phyloP scores from a whole-genome alignment of 2,113 vertebrate genomes.

The Atrichornis clamosus region DNA sequence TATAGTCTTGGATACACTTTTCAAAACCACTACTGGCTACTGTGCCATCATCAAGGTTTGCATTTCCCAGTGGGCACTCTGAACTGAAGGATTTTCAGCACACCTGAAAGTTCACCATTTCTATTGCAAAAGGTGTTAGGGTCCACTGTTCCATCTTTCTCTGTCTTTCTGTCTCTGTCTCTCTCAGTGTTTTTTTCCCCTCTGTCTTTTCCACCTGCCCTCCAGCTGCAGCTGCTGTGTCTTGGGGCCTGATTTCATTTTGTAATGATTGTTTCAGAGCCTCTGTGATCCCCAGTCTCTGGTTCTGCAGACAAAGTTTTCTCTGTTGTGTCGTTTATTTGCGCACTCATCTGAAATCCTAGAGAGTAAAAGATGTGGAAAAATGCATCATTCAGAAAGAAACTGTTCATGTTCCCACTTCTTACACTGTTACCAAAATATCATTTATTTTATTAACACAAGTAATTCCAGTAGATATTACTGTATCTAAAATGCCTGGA shows the following conservation, averaged over 20 bases:
- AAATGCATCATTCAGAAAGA: background rate
- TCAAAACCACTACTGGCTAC: background rate
- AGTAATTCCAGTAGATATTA: constrained; percentile 25
- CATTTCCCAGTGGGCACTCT: background rate
- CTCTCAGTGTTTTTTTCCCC: background rate
- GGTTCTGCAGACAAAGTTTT: background rate
- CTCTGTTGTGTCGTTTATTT: background rate
- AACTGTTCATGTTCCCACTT: background rate
- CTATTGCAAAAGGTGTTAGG: background rate
- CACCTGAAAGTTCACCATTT: background rate
- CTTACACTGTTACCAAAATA: background rate
- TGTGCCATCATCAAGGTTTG: background rate
- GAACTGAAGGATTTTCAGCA: background rate
- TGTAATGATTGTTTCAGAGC: background rate
- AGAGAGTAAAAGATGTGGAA: background rate
- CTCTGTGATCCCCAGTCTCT: background rate
- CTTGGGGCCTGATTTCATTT: background rate
- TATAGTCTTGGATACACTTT: background rate
- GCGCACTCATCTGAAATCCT: background rate
- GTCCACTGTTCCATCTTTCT: background rate
- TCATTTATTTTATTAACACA: constrained; percentile 41
- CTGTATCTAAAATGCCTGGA: constrained; percentile 8
- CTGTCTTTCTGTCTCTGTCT: background rate
- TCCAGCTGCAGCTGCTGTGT: background rate
- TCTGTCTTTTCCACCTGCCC: background rate